Conservation (phyloP, 1,140 invertebrate species). For the Neelides sp. region DNA sequence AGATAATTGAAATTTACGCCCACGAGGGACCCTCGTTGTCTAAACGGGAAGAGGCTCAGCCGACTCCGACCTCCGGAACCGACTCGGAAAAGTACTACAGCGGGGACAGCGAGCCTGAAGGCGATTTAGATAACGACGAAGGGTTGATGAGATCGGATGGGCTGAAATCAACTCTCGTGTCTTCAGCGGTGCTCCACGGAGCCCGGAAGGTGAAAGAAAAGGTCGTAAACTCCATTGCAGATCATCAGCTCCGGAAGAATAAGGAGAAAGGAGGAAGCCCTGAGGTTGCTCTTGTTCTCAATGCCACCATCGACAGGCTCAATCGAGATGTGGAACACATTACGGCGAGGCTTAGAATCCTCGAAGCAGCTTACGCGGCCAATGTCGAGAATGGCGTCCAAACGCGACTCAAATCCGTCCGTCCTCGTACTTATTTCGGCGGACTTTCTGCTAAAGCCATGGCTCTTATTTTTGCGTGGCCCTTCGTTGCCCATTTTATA, state of each 20-base stretch:
- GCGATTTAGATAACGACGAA: too few relatives aligned
- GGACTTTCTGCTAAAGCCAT: slow-evolving; percentile 12
- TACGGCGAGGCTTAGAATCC: slow-evolving; percentile 24
- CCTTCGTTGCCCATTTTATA: slow-evolving; percentile 26
- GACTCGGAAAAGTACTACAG: slow-evolving; percentile 30
- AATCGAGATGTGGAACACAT: slow-evolving; percentile 30
- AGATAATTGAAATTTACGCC: too few relatives aligned
- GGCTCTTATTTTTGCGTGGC: slow-evolving; percentile 26
- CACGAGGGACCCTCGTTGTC: too few relatives aligned
- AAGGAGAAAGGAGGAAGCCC: neutral
- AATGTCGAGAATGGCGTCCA: too few relatives aligned
- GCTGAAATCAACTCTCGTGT: too few relatives aligned
- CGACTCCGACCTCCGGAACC: slow-evolving; percentile 16
- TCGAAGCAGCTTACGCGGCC: slow-evolving; percentile 27
- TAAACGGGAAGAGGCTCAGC: too few relatives aligned
- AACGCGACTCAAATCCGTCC: neutral
- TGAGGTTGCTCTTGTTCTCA: slow-evolving; percentile 15
- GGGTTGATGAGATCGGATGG: too few relatives aligned
- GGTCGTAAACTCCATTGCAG: neutral
- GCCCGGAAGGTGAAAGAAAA: neutral
- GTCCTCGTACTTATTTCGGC: slow-evolving; percentile 8
- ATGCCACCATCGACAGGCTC: slow-evolving; percentile 24
- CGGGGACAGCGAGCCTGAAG: slow-evolving; percentile 28
- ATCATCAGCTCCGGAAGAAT: neutral
- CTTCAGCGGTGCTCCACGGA: neutral